Evolutionary conservation across 2,888 invertebrate genomes (phyloP).

Genomic region (Allolobophora icterica): DNA sequence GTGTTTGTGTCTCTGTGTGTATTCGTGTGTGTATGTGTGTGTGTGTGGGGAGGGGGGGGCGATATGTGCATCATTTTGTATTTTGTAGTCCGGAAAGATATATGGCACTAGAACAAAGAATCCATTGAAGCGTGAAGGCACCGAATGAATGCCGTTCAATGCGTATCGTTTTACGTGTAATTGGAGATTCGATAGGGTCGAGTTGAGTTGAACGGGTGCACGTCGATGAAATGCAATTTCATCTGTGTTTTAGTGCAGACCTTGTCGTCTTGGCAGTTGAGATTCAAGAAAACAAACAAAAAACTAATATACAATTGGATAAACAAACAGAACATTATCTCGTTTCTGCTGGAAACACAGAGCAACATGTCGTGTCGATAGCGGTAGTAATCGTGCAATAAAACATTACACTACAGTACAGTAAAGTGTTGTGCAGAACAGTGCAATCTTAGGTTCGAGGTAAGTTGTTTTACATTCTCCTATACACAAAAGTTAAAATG

Average conservation of each 20-base stretch:
- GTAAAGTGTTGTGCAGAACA: too few species aligned
- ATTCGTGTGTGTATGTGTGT: too few species aligned
- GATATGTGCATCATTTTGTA: background rate
- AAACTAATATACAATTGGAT: too few species aligned
- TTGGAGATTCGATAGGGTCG: background rate
- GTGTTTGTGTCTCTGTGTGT: too few species aligned
- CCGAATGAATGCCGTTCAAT: background rate
- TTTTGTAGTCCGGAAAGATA: background rate
- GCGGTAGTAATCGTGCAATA: background rate
- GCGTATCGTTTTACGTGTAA: background rate
- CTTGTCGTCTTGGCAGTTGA: too few species aligned
- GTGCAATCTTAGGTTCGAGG: too few species aligned
- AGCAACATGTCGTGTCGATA: background rate
- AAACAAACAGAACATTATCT: background rate
- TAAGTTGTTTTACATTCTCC: too few species aligned
- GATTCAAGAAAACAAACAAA: too few species aligned
- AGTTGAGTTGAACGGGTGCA: background rate
- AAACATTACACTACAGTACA: background rate
- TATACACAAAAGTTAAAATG: too few species aligned
- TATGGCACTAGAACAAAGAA: background rate
- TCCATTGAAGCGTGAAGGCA: background rate
- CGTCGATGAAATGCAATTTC: background rate
- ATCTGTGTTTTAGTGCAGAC: background rate
- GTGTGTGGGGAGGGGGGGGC: too few species aligned
- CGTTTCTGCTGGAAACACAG: too few species aligned